A percentile compares a stretch with the other conserved stretches of the same genome.
These are phyloP conservation scores for Stenodera caucasica DNA, from an alignment of 2,888 invertebrate genomes.

Conservation along the genomic window DNA sequence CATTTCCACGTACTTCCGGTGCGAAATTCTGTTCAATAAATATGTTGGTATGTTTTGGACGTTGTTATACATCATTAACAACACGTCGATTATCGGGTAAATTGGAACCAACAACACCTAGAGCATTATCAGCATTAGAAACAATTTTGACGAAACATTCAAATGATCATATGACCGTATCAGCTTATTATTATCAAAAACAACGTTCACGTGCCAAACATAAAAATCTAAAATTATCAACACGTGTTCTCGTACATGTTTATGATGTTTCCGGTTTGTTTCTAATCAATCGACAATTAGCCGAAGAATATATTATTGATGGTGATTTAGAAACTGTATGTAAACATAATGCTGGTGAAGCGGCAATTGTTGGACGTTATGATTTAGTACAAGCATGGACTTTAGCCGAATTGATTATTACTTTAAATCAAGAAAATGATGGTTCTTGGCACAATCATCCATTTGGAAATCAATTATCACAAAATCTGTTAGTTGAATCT, in stretches of 20 bases:
- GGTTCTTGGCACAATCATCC: constrained; percentile 83
- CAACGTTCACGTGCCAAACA: constrained; percentile 43
- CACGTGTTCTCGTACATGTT: constrained; percentile 66
- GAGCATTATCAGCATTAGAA: constrained; percentile 75
- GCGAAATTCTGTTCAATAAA: constrained; percentile 90
- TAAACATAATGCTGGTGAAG: constrained; percentile 77
- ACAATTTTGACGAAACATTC: constrained; percentile 48
- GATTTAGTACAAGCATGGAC: constrained; percentile 90
- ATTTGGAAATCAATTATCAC: constrained; percentile 81
- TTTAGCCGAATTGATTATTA: constrained; percentile 72
- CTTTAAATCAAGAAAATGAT: constrained; percentile 59
- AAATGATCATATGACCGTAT: constrained; percentile 57
- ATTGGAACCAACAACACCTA: constrained; percentile 76
- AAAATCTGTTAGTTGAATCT: constrained; percentile 72
- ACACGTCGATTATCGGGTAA: constrained; percentile 70
- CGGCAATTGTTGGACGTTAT: constrained; percentile 69
- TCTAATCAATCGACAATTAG: constrained; percentile 77
- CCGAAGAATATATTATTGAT: constrained; percentile 76
- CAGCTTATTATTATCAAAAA: constrained; percentile 76
- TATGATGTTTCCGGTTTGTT: constrained; percentile 77
- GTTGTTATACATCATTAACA: constrained; percentile 61
- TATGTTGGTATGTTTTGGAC: constrained; percentile 82
- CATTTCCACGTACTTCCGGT: constrained; percentile 92
- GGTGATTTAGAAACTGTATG: constrained; percentile 66
- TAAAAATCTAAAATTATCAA: constrained; percentile 50